phyloP scores from a whole-genome alignment of 2,888 invertebrate species.

The Limnephilus auricula region DNA sequence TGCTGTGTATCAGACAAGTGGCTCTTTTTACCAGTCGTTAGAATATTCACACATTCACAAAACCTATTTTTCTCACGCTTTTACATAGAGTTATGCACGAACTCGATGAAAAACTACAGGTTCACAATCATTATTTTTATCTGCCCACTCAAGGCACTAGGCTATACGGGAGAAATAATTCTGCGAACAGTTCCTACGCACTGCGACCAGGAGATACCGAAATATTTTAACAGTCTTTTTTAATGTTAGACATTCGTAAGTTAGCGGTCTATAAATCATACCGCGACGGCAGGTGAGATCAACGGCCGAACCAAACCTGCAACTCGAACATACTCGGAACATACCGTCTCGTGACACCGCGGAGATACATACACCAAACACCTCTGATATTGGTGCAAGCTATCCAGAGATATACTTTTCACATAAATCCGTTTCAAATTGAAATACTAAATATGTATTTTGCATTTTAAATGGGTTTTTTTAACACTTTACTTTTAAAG shows the following conservation, averaged over 20 bases:
- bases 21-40: background rate
- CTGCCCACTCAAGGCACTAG: background rate
- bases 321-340: background rate
- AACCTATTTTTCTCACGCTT: background rate
- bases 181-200: background rate
- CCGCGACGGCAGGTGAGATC: slow-evolving; percentile 11
- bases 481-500: no score
- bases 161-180: background rate
- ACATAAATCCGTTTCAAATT: no score
- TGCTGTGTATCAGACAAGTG: background rate
- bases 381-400: background rate
- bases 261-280: slow-evolving; percentile 11
- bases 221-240: background rate
- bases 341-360: background rate
- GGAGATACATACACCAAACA: background rate
- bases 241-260: slow-evolving; percentile 4
- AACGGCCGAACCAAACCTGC: slow-evolving; percentile 37
- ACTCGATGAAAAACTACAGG: background rate
- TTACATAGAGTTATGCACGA: background rate
- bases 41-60: slow-evolving; percentile 2
- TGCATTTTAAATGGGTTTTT: no score
- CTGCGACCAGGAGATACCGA: slow-evolving; percentile 15
- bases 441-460: no score
- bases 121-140: slow-evolving; percentile 1
- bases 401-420: no score